Evolutionary conservation across 2,797 vertebrate genomes (phyloP).

Genomic region (Erethizon dorsatum): DNA sequence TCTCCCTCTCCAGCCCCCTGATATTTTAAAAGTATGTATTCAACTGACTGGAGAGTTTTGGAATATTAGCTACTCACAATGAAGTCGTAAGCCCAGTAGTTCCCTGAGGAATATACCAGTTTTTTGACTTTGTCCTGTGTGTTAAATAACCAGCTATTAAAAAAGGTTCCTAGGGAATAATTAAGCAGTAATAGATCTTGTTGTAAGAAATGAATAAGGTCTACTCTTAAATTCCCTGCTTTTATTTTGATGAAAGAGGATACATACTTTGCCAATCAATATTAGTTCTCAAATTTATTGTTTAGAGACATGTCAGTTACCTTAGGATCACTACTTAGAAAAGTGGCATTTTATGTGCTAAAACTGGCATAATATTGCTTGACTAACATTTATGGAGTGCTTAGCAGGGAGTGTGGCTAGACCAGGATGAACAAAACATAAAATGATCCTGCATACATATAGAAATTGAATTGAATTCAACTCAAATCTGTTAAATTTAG

Average conservation of each 20-base stretch:
- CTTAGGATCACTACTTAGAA: neutral
- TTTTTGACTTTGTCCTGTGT: neutral
- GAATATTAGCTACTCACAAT: constrained; percentile 9
- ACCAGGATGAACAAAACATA: neutral
- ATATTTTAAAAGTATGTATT: neutral
- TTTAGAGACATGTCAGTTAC: neutral
- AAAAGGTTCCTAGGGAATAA: constrained; percentile 26
- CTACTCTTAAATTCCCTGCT: neutral
- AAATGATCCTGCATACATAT: neutral
- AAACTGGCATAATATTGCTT: neutral
- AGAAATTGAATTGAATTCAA: neutral
- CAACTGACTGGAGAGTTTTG: neutral
- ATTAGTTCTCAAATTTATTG: neutral
- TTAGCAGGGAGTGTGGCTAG: neutral
- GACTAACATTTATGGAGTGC: neutral
- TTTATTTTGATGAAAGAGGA: constrained; percentile 10
- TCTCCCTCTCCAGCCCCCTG: neutral
- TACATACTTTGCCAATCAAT: neutral
- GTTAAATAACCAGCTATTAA: neutral
- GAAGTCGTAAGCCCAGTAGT: neutral
- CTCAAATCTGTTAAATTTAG: neutral
- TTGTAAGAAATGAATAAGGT: neutral
- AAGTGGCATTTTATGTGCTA: neutral
- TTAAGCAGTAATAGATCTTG: neutral
- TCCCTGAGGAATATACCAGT: constrained; percentile 1